Percentiles rank a stretch among this genome's conserved stretches.
phyloP scores from a whole-genome alignment of 2,113 vertebrate genomes.

The Psettodes erumei region DNA sequence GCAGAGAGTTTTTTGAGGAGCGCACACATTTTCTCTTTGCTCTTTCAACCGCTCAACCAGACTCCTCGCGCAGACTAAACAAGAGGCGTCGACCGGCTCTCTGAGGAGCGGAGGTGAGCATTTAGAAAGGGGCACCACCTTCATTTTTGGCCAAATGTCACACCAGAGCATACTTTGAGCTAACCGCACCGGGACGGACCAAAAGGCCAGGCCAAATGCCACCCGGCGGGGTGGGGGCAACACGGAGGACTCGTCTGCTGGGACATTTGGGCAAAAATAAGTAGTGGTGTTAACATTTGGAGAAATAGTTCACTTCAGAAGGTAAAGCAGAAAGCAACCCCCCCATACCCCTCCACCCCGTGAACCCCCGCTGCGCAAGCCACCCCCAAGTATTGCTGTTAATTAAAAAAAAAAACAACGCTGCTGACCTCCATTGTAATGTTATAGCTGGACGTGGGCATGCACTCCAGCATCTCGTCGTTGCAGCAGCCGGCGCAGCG shows the following conservation, averaged over 20 bases:
- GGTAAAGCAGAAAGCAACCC: not conserved
- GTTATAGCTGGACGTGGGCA: conserved; percentile 88
- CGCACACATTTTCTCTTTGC: not conserved
- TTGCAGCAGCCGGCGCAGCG: conserved; percentile 96
- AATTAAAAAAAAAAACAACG: not conserved
- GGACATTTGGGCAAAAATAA: conserved; percentile 23
- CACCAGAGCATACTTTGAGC: conserved; percentile 14
- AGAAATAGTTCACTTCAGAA: not conserved
- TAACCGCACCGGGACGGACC: conserved; percentile 7
- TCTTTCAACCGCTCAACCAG: not conserved
- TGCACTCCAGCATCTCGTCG: conserved; percentile 93
- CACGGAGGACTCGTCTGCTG: not conserved
- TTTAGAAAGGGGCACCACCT: not conserved
- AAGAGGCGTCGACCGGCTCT: not conserved
- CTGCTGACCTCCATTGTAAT: conserved; percentile 93
- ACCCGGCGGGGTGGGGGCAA: too few species aligned
- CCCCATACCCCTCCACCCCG: not conserved
- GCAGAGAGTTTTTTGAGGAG: not conserved
- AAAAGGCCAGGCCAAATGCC: too few species aligned
- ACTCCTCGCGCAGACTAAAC: not conserved
- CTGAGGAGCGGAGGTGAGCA: not conserved
- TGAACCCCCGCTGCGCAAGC: not conserved
- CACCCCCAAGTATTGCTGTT: not conserved
- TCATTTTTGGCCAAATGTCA: conserved; percentile 23
- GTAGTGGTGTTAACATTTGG: not conserved